Conservation (phyloP, 2,113 vertebrate genomes). For the Stegostoma tigrinum region DNA sequence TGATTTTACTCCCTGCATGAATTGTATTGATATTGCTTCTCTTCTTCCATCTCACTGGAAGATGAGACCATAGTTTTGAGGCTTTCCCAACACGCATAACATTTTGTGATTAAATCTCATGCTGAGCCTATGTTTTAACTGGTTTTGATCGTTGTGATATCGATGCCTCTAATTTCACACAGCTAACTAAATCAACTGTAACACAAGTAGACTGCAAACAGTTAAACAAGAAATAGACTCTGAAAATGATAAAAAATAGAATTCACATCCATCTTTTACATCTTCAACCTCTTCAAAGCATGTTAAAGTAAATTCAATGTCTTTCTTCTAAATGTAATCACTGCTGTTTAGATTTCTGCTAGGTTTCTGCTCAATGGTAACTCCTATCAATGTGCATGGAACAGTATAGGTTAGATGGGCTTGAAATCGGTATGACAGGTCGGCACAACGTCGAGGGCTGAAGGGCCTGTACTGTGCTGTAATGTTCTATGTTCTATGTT, state of each 20-base stretch:
- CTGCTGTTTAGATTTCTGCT: neutral
- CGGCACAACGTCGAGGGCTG: no score
- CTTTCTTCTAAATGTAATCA: neutral
- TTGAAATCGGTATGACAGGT: no score
- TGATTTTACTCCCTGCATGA: neutral
- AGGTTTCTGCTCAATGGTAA: neutral
- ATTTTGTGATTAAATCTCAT: neutral
- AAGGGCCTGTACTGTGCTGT: no score
- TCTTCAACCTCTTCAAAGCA: neutral
- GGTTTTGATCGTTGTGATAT: neutral
- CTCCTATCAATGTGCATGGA: neutral
- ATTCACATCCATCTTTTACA: neutral
- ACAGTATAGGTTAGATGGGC: no score
- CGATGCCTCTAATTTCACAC: neutral
- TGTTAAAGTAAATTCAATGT: neutral
- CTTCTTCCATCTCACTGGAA: neutral
- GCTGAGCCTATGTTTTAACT: neutral
- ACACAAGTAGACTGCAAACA: neutral
- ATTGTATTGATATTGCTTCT: neutral
- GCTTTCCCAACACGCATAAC: neutral
- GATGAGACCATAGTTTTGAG: neutral
- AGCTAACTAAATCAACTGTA: neutral
- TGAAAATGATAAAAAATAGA: neutral
- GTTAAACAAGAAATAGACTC: neutral
- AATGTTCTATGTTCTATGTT: no score